These are phyloP conservation scores for Nerophis ophidion DNA, from an alignment of 2,113 vertebrate genomes.

Conservation along the genomic window DNA sequence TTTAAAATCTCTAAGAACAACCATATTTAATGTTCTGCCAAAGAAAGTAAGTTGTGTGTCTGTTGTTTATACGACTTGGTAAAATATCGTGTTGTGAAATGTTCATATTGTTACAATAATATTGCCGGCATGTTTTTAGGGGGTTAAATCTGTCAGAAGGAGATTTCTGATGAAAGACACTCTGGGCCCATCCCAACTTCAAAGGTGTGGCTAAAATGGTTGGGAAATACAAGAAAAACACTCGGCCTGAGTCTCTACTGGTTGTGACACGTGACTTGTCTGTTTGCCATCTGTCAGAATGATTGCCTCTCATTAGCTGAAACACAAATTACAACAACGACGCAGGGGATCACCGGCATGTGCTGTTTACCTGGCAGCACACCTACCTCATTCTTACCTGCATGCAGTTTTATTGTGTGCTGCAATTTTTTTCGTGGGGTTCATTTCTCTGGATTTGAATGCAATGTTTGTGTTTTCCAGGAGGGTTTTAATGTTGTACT, in stretches of 20 bases:
- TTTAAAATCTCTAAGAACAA: too few species aligned
- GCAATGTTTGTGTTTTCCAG: constrained; percentile 46
- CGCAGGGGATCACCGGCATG: constrained; percentile 34
- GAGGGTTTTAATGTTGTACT: constrained; percentile 26
- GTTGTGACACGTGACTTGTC: constrained; percentile 26
- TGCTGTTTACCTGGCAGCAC: constrained; percentile 12
- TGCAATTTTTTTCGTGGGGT: too few species aligned
- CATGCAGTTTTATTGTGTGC: constrained; percentile 1
- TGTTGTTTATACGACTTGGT: too few species aligned
- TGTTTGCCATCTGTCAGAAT: constrained; percentile 14
- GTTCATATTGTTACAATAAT: too few species aligned
- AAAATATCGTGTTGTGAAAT: too few species aligned
- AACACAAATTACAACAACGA: constrained; percentile 45
- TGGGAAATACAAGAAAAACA: constrained; percentile 14
- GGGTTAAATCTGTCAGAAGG: not conserved
- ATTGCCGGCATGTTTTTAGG: too few species aligned
- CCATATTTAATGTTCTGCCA: too few species aligned
- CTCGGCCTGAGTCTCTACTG: constrained; percentile 11
- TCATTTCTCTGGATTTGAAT: not conserved
- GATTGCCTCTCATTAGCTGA: constrained; percentile 11
- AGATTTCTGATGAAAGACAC: not conserved
- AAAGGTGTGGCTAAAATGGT: constrained; percentile 33
- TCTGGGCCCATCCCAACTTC: constrained; percentile 6
- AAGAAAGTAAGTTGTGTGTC: too few species aligned
- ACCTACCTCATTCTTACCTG: constrained; percentile 18